Evolutionary conservation across 2,888 invertebrate genomes (phyloP).

Genomic region (Xestobium rufovillosum): DNA sequence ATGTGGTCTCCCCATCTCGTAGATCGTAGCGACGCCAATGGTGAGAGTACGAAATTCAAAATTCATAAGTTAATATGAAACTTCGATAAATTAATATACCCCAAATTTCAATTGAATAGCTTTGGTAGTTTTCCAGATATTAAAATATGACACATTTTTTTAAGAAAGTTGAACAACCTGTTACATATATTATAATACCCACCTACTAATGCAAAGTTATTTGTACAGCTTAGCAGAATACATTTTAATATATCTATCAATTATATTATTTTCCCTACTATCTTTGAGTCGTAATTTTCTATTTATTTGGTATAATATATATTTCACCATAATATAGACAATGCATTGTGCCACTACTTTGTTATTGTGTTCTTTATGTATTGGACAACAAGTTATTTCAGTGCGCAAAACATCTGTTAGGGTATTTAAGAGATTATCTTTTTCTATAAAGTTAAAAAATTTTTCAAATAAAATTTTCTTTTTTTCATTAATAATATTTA

Average conservation of each 20-base stretch:
- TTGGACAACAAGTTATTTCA: background rate
- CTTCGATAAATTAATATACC: background rate
- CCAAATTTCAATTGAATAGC: too few species aligned
- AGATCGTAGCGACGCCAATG: too few species aligned
- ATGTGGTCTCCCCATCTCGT: too few species aligned
- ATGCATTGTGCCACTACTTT: background rate
- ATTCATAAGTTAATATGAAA: background rate
- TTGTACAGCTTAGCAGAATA: background rate
- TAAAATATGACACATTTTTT: too few species aligned
- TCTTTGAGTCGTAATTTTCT: background rate
- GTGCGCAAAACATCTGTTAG: too few species aligned
- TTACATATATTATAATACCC: constrained; percentile 2
- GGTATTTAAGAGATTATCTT: too few species aligned
- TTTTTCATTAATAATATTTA: too few species aligned
- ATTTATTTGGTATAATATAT: background rate
- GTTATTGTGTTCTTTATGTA: background rate
- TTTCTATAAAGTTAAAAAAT: too few species aligned
- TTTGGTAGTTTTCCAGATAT: too few species aligned
- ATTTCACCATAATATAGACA: background rate
- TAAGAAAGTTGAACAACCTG: too few species aligned
- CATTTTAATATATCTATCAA: background rate
- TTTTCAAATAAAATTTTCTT: too few species aligned
- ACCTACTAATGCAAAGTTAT: background rate
- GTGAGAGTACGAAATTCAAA: too few species aligned
- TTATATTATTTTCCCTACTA: background rate